Conservation (phyloP, 2,113 vertebrate species). For the Mionectes macconnelli region DNA sequence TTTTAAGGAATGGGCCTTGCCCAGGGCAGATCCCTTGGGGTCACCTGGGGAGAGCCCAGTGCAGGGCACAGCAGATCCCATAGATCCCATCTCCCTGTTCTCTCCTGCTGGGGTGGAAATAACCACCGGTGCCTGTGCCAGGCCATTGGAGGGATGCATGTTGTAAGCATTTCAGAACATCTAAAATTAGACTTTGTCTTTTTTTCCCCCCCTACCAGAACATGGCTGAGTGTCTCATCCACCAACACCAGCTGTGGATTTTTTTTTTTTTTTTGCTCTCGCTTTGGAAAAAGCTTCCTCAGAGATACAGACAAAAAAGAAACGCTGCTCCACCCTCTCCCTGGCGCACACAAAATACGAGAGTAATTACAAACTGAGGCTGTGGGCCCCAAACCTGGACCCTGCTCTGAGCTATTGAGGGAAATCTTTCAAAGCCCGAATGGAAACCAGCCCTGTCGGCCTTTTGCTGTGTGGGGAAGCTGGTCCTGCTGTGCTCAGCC, state of each 20-base stretch:
- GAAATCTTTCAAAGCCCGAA: not conserved
- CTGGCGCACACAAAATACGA: not conserved
- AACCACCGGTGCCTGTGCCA: not conserved
- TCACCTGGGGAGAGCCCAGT: not conserved
- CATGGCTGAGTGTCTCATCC: not conserved
- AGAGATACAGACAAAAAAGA: not conserved
- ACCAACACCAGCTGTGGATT: not conserved
- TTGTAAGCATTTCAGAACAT: not conserved
- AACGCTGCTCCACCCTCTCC: not conserved
- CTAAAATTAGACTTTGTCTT: not conserved
- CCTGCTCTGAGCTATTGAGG: not conserved
- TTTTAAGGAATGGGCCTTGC: accelerated
- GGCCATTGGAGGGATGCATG: not conserved
- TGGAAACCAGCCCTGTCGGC: not conserved
- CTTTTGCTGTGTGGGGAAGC: not conserved
- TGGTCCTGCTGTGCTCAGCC: not conserved
- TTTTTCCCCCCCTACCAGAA: not conserved
- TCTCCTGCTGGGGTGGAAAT: not conserved
- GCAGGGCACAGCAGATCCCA: not conserved
- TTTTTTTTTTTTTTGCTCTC: not conserved
- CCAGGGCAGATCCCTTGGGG: not conserved
- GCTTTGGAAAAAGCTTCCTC: not conserved
- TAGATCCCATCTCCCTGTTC: not conserved
- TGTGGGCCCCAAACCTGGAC: not conserved
- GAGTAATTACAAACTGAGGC: not conserved